A percentile compares a stretch with the other conserved stretches of the same genome.
Conservation (phyloP, 2,797 vertebrate species). For the Lemur catta region DNA sequence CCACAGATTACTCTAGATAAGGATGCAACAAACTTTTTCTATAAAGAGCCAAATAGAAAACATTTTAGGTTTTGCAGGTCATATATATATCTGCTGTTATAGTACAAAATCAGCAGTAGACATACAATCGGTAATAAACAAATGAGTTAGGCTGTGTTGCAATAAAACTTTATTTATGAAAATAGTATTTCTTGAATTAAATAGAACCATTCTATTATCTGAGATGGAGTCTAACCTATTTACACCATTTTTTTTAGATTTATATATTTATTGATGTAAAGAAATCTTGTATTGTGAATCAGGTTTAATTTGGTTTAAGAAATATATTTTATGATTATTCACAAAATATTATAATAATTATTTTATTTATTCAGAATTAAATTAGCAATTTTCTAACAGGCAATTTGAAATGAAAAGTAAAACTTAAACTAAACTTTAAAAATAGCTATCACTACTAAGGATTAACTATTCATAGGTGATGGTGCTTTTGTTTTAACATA, state of each 20-base stretch:
- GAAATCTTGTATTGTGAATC: neutral
- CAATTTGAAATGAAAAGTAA: neutral
- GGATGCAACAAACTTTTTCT: neutral
- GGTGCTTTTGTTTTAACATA: neutral
- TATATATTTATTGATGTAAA: neutral
- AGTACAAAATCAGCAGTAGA: neutral
- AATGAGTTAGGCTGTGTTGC: too few species aligned
- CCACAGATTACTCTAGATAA: neutral
- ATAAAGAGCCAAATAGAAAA: neutral
- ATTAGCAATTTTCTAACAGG: neutral
- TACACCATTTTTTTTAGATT: neutral
- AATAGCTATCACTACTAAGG: neutral
- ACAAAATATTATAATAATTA: neutral
- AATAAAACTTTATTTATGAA: neutral
- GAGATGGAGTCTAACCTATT: neutral
- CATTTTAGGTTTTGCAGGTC: neutral
- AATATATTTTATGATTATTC: neutral
- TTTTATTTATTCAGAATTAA: neutral
- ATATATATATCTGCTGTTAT: neutral
- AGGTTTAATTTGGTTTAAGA: neutral
- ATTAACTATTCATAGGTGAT: neutral
- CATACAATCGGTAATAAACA: neutral
- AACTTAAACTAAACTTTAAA: neutral
- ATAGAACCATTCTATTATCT: neutral
- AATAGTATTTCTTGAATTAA: neutral